These are phyloP conservation scores for Solenopsis fugax DNA, from an alignment of 1,140 invertebrate genomes.

Conservation along the genomic window DNA sequence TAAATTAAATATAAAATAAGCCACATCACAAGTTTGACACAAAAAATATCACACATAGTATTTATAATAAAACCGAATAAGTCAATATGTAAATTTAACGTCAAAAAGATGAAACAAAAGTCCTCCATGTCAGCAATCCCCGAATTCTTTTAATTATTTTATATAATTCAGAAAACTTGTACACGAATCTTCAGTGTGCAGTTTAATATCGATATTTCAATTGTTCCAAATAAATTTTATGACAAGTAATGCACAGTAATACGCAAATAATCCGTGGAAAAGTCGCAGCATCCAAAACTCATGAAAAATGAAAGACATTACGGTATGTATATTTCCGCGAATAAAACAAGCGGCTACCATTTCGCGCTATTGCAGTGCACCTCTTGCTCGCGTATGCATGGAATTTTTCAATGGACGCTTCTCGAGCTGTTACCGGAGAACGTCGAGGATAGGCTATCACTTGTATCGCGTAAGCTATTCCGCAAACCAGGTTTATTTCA, in stretches of 20 bases:
- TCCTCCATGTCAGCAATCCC: no score
- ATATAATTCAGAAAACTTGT: not conserved
- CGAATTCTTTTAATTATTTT: not conserved
- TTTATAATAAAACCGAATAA: no score
- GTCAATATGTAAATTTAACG: no score
- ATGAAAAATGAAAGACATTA: constrained; percentile 55
- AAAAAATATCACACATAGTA: no score
- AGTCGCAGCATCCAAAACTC: not conserved
- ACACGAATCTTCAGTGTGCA: not conserved
- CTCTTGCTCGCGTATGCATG: constrained; percentile 67
- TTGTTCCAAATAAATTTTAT: constrained; percentile 1
- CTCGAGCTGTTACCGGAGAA: constrained; percentile 55
- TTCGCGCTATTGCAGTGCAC: constrained; percentile 35
- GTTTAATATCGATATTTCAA: not conserved
- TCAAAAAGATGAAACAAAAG: no score
- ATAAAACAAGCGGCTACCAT: constrained; percentile 5
- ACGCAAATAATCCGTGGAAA: not conserved
- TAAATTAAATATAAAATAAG: no score
- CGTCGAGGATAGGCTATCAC: not conserved
- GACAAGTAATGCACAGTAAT: not conserved
- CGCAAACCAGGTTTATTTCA: constrained; percentile 12
- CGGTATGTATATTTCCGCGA: constrained; percentile 42
- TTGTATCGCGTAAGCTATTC: constrained; percentile 13
- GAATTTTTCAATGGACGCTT: constrained; percentile 70
- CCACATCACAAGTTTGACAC: no score